Evolutionary conservation across 2,888 invertebrate species (phyloP).

Genomic region (Apamea monoglypha): DNA sequence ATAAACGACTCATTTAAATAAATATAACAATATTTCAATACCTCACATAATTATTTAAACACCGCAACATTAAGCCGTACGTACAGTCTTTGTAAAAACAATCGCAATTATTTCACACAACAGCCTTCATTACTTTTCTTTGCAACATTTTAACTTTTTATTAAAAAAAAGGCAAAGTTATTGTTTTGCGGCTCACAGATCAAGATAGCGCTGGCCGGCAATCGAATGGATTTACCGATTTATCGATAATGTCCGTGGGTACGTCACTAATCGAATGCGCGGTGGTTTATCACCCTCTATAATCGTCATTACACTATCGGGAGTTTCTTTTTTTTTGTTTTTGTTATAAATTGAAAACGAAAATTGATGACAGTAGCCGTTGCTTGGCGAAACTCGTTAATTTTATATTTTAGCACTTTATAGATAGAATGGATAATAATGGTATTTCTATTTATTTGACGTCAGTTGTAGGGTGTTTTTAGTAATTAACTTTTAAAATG

Average conservation of each 20-base stretch:
- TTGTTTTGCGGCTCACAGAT: slow-evolving; percentile 82
- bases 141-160: slow-evolving; percentile 65
- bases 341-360: slow-evolving; percentile 69
- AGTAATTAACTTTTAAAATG: neutral
- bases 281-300: slow-evolving; percentile 84
- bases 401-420: slow-evolving; percentile 56
- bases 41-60: slow-evolving; percentile 43
- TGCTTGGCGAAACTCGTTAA: slow-evolving; percentile 57
- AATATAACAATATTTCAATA: slow-evolving; percentile 29
- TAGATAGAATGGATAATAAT: neutral
- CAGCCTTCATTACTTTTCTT: slow-evolving; percentile 65
- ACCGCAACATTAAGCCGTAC: slow-evolving; percentile 27
- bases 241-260: slow-evolving; percentile 85
- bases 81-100: slow-evolving; percentile 47
- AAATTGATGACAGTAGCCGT: slow-evolving; percentile 58
- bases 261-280: slow-evolving; percentile 87
- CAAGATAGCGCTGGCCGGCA: slow-evolving; percentile 80
- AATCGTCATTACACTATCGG: slow-evolving; percentile 82
- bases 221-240: slow-evolving; percentile 80
- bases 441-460: slow-evolving; percentile 18
- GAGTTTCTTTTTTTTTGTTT: slow-evolving; percentile 70
- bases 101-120: slow-evolving; percentile 54
- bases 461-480: neutral
- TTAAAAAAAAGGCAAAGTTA: slow-evolving; percentile 78
- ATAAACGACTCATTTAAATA: slow-evolving; percentile 32